Conservation (phyloP, 2,888 invertebrate species). For the Microctonus brassicae region DNA sequence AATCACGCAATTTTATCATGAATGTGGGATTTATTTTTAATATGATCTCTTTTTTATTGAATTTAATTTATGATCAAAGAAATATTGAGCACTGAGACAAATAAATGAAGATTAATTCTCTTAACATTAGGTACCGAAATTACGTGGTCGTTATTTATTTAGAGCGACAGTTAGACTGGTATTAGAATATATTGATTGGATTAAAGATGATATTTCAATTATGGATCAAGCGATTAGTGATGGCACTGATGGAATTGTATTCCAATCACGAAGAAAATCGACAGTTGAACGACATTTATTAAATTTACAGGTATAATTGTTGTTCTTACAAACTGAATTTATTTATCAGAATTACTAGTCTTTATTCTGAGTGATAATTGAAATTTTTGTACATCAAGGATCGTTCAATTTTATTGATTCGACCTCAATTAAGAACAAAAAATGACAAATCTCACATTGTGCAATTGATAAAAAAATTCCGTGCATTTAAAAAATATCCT, state of each 20-base stretch:
- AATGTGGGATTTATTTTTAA: no score
- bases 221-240: constrained; percentile 50
- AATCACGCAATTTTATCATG: no score
- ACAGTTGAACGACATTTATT: constrained; percentile 44
- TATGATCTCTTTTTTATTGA: no score
- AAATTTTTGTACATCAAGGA: constrained; percentile 49
- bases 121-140: constrained; percentile 40
- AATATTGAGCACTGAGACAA: no score
- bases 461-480: constrained; percentile 51
- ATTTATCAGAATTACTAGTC: neutral
- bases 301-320: constrained; percentile 48
- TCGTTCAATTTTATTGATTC: constrained; percentile 55
- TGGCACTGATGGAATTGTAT: constrained; percentile 45
- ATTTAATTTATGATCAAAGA: no score
- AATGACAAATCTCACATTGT: constrained; percentile 50
- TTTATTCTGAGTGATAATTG: neutral
- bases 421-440: constrained; percentile 45
- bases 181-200: constrained; percentile 58
- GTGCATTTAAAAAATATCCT: constrained; percentile 54
- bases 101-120: neutral
- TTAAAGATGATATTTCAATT: constrained; percentile 43
- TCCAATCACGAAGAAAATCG: constrained; percentile 44
- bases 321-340: neutral
- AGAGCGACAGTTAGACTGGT: constrained; percentile 55
- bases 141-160: constrained; percentile 58